Evolutionary conservation across 2,888 invertebrate species (phyloP).

Genomic region (Portevinia maculata): DNA sequence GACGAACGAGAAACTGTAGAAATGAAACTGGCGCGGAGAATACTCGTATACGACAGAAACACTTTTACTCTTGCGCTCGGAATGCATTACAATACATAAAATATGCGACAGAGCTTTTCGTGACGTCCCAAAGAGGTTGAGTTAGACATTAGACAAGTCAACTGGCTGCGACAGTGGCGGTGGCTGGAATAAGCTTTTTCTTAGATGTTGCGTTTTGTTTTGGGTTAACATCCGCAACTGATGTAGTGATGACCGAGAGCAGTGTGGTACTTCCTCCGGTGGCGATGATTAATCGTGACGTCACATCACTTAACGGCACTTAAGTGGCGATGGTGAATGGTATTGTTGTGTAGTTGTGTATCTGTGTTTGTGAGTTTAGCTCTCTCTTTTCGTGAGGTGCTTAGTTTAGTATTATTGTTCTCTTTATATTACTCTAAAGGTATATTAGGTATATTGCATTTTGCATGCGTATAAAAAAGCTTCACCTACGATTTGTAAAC

Average conservation of each 20-base stretch:
- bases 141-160: neutral
- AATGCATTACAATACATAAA: slow-evolving; percentile 52
- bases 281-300: slow-evolving; percentile 68
- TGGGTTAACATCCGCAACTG: slow-evolving; percentile 68
- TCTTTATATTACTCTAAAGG: slow-evolving; percentile 15
- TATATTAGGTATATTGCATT: neutral
- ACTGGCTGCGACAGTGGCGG: neutral
- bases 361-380: slow-evolving; percentile 18
- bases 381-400: slow-evolving; percentile 40
- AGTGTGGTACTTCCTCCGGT: slow-evolving; percentile 70
- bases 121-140: slow-evolving; percentile 12
- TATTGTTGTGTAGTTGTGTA: neutral
- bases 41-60: slow-evolving; percentile 35
- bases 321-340: neutral
- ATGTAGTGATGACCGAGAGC: slow-evolving; percentile 53
- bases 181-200: slow-evolving; percentile 47
- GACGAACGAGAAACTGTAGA: slow-evolving; percentile 21
- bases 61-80: slow-evolving; percentile 73
- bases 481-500: slow-evolving; percentile 43
- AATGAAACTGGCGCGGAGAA: slow-evolving; percentile 15
- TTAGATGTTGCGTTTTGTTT: slow-evolving; percentile 51
- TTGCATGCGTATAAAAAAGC: slow-evolving; percentile 12
- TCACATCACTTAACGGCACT: slow-evolving; percentile 65
- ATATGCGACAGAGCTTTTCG: slow-evolving; percentile 22
- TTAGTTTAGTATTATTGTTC: slow-evolving; percentile 23